Conservation (phyloP, 2,797 vertebrate species). For the Phoeniculus purpureus region DNA sequence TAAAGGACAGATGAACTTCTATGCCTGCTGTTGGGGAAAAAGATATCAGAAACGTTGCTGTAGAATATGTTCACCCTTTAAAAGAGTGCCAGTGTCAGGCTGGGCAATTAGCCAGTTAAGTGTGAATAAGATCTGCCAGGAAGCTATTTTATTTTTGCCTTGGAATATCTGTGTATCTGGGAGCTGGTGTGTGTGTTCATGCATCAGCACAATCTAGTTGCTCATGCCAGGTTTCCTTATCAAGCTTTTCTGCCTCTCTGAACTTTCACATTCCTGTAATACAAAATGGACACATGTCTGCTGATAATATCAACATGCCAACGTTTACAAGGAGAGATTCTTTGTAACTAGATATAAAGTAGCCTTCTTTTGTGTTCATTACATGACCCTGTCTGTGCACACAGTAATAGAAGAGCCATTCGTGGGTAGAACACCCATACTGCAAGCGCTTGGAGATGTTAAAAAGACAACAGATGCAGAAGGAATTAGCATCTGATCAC, state of each 20-base stretch:
- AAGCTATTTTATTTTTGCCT: constrained; percentile 36
- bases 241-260: constrained; percentile 43
- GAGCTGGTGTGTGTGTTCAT: constrained; percentile 24
- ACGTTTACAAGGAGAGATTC: neutral
- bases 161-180: neutral
- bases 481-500: neutral
- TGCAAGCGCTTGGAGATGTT: neutral
- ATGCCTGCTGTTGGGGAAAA: neutral
- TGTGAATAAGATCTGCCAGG: constrained; percentile 35
- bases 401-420: neutral
- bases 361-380: neutral
- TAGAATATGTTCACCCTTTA: constrained; percentile 2
- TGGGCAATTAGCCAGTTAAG: constrained; percentile 55
- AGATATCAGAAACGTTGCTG: neutral
- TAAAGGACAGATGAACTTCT: neutral
- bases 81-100: constrained; percentile 19
- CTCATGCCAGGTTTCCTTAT: constrained; percentile 48
- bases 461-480: neutral
- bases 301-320: constrained; percentile 41
- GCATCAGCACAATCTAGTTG: constrained; percentile 23
- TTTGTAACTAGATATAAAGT: constrained; percentile 13
- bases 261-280: constrained; percentile 19
- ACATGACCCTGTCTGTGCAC: neutral
- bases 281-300: constrained; percentile 37
- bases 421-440: neutral